Evolutionary conservation across 1,140 invertebrate species (phyloP), one percentile per base, ranked within the genome.

Genomic region (Ceratosolen fusciceps): DNA sequence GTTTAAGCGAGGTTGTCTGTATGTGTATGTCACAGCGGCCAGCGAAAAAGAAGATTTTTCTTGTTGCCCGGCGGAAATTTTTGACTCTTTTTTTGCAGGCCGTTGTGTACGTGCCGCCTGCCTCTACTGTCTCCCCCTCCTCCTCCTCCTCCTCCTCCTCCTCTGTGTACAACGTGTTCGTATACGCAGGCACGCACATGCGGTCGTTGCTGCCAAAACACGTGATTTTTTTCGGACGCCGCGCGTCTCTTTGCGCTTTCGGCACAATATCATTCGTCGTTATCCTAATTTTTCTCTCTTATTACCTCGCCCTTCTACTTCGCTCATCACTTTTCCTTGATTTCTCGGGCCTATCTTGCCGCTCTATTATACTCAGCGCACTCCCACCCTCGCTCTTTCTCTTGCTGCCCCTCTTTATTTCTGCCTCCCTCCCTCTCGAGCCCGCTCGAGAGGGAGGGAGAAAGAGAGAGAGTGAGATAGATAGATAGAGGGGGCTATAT

Each of bases 211-310:
- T n/a, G 67, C 49, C 67, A 52, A 77, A 77, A 77, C 77, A 79
- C 77, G 77, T 79, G 77, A 79, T 79, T 79, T 79, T n/a, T 79
- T 79, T 79, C 70, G 70, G 77, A 79, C 77, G 70, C 67, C 56
- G 56, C 70, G 70, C 49, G 37, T n/a, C 29, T 24, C 26, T n/a
- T n/a, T 29, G 37, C 74, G 47, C 47, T 68, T 3, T 9, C 39
- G 43, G 76, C 76, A 68, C 72, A 54, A n/a, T n/a, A n/a, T n/a
- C n/a, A n/a, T n/a, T n/a, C n/a, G n/a, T 77, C n/a, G n/a, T 21
- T 12, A 49, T 74, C 37, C 10, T 75, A 75, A 65, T 67, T 75
- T 75, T 65, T 47, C 12, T 52, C 24, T 52, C 43, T 47, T 9
- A 16, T 16, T 47, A 16, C 43, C 16, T 16, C 43, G 43, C 16